Evolutionary conservation across 2,797 vertebrate species (phyloP), one percentile per base, ranked within the genome.

Genomic region (Alca torda): DNA sequence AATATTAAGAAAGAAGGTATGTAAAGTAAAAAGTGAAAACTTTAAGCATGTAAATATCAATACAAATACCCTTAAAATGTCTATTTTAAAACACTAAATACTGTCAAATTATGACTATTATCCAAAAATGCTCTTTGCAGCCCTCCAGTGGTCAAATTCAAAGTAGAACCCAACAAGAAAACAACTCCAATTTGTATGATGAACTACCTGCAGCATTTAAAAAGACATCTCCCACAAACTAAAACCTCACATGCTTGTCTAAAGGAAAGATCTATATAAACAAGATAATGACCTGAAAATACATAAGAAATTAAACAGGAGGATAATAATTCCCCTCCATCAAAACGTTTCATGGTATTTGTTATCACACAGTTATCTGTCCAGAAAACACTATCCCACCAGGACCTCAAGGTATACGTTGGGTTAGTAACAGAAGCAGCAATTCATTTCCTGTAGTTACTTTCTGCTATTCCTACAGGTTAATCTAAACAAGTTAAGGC

Each of bases 71-170:
- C 51, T 61, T 87, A 75, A 95, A 96, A 93, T 10, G 21, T 25
- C 80, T 96, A 61, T 86, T 96, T 96, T 96, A 63, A 87, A 97
- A 74, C 33, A 85, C 74, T 84, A 93, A 11, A 70, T 41, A 78
- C 39, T 37, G 19, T 68, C 23, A 93, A 77, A 90, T 48, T 12
- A 33, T 31, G 25, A n/a, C 23, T 16, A n/a, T n/a, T 75, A n/a
- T 16, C 54, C 60, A 93, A 84, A 87, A 91, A 60, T 63, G 90
- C 97, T 97, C 98, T 98, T 94, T 98, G 97, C 97, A 95, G 97
- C 98, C 98, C 97, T 95, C 98, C 82, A 96, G 97, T 77, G 98
- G 98, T 39, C 65, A 73, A 43, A 93, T 17, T 26, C 43, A 68
- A 63, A 84, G 89, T 11, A 59, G 75, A 87, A 37, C 4, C 28